These are phyloP conservation scores for Stomorhina lunata DNA, from an alignment of 2,888 invertebrate genomes.

Conservation along the genomic window DNA sequence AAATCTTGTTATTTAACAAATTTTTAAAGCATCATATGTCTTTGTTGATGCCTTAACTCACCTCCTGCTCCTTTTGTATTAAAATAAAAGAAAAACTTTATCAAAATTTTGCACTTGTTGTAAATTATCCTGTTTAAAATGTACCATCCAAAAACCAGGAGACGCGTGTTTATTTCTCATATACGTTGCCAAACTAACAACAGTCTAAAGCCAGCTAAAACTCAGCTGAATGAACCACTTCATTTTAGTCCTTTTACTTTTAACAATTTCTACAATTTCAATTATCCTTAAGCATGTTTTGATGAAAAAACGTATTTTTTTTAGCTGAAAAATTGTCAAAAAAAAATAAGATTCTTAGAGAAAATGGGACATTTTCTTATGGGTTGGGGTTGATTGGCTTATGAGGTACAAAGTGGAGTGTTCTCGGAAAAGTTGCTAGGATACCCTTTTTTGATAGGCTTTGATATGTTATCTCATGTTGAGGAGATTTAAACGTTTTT, in stretches of 20 bases:
- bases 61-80: neutral
- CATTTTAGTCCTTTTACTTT: neutral
- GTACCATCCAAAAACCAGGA: conserved; percentile 26
- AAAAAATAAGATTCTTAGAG: neutral
- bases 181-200: neutral
- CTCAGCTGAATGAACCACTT: conserved; percentile 2
- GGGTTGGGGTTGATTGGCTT: neutral
- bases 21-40: conserved; percentile 5
- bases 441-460: conserved; percentile 61
- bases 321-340: neutral
- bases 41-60: conserved; percentile 20
- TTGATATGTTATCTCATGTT: conserved; percentile 57
- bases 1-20: conserved; percentile 52
- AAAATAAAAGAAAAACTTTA: conserved; percentile 49
- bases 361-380: conserved; percentile 26
- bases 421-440: conserved; percentile 63
- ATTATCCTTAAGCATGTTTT: conserved; percentile 61
- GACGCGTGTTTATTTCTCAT: neutral
- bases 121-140: conserved; percentile 55
- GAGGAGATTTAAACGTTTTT: neutral
- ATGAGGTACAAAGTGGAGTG: too few relatives aligned
- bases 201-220: conserved; percentile 17
- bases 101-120: conserved; percentile 64
- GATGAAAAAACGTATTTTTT: conserved; percentile 22
- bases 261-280: conserved; percentile 62